Evolutionary conservation across 2,113 vertebrate genomes (phyloP), one percentile per base, ranked within the genome.

Genomic region (Cyanoliseus patagonus): DNA sequence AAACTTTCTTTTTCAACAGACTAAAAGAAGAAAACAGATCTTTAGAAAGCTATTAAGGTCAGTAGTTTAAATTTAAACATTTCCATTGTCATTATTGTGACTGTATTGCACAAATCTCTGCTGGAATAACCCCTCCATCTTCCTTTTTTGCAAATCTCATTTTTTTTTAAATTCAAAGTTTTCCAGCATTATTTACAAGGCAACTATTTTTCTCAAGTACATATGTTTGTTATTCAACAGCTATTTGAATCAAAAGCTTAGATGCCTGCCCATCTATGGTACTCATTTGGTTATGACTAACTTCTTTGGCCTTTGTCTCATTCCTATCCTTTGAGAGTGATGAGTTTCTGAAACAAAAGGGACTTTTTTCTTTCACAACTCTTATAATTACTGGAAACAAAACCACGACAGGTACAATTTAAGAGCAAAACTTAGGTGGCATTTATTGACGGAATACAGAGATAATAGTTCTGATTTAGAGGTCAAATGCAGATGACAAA

Each of bases 301-400:
- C 86, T 91, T 95, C 86, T 92, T 89, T n/a, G 91, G 94, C 96
- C 89, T 96, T 92, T 95, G 91, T 89, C 62, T 97, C 96, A 96
- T 97, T 97, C 96, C 96, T 96, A 82, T 92, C 94, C 94, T 89
- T 97, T 96, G 95, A 96, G 95, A 95, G 81, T 46, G 89, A 89
- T 64, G 66, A 62, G 83, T 59, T 90, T 90, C 86, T 94, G 83
- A 91, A 95, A 95, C 94, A 97, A 97, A 92, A 92, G 89, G 52
- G 47, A 95, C 57, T 91, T 33, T 91, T 87, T 94, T 89, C 81
- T 92, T 94, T 92, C 89, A 94, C 86, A 95, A 76, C 74, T 66
- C 69, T 72, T 24, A 6, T 73, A 95, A 94, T 82, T 87, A 72
- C 69, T 92, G 33, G 70, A 82, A 86, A 89, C 42, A 79, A 92